Conservation (phyloP, 92 coral and sea anemone genomes). For the Porites cylindrica region DNA sequence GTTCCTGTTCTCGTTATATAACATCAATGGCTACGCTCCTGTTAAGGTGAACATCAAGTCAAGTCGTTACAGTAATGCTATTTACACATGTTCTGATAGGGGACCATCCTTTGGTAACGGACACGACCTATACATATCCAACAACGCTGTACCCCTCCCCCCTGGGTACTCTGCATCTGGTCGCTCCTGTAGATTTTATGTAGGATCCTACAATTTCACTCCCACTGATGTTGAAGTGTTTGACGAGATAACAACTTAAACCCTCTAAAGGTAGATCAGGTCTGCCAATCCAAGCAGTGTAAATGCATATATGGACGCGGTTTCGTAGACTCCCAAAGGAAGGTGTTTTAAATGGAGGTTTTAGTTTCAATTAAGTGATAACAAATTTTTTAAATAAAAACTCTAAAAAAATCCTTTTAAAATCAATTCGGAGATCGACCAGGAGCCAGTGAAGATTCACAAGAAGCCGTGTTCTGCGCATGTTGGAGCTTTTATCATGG, state of each 20-base stretch:
- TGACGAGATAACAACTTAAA: neutral
- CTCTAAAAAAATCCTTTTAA: too few relatives aligned
- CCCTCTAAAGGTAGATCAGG: neutral
- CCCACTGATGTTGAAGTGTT: neutral
- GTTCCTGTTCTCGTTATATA: neutral
- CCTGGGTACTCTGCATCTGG: neutral
- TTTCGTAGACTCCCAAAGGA: too few relatives aligned
- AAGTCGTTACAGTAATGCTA: neutral
- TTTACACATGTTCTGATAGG: neutral
- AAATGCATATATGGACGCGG: neutral
- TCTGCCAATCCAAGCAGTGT: neutral
- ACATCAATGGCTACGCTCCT: neutral
- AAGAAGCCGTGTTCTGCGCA: too few relatives aligned
- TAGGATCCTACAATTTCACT: neutral
- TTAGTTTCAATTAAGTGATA: too few relatives aligned
- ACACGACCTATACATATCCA: neutral
- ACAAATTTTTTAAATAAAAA: too few relatives aligned
- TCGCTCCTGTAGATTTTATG: neutral
- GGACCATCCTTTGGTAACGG: neutral
- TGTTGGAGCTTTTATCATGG: too few relatives aligned
- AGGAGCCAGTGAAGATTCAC: too few relatives aligned
- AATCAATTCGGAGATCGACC: too few relatives aligned
- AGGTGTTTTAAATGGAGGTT: neutral
- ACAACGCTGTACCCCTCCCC: neutral
- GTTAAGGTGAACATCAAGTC: neutral